Evolutionary conservation across 2,797 vertebrate species (phyloP).

Genomic region (Alauda arvensis): DNA sequence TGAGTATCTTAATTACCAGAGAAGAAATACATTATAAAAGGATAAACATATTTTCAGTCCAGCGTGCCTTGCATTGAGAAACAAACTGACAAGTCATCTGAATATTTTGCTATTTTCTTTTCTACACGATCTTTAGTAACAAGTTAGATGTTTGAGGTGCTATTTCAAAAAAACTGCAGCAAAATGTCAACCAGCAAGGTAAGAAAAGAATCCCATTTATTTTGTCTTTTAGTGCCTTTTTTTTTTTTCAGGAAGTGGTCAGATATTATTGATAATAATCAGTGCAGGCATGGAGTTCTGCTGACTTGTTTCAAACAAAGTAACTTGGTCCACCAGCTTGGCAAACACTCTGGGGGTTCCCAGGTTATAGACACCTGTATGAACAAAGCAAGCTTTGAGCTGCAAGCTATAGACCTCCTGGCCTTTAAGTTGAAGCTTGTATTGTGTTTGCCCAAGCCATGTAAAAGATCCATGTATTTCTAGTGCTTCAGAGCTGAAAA

Average conservation of each 20-base stretch:
- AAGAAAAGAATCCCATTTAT: conserved; percentile 55
- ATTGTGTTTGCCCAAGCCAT: conserved; percentile 93
- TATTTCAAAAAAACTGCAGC: conserved; percentile 63
- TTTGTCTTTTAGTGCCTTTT: conserved; percentile 49
- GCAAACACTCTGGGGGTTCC: conserved; percentile 90
- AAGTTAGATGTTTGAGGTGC: conserved; percentile 58
- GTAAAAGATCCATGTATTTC: conserved; percentile 89
- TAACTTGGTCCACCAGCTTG: conserved; percentile 82
- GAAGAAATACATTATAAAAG: conserved; percentile 62
- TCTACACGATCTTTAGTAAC: conserved; percentile 58
- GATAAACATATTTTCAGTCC: conserved; percentile 61
- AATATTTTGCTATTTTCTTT: conserved; percentile 54
- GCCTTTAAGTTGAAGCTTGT: conserved; percentile 85
- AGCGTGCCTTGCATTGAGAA: conserved; percentile 66
- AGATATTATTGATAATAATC: conserved; percentile 89
- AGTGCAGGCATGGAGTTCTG: conserved; percentile 89
- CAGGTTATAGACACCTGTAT: conserved; percentile 93
- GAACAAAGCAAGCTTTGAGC: conserved; percentile 90
- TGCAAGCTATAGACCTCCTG: conserved; percentile 82
- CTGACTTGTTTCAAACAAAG: conserved; percentile 85
- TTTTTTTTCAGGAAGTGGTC: conserved; percentile 55
- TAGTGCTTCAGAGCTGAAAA: conserved; percentile 78
- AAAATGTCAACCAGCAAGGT: conserved; percentile 61
- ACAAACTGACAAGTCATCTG: conserved; percentile 47
- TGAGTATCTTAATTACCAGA: conserved; percentile 60